Percentiles rank a stretch among this genome's conserved stretches.
These are phyloP conservation scores for Orthonychiurus folsomi DNA, from an alignment of 2,888 invertebrate genomes.

Conservation along the genomic window DNA sequence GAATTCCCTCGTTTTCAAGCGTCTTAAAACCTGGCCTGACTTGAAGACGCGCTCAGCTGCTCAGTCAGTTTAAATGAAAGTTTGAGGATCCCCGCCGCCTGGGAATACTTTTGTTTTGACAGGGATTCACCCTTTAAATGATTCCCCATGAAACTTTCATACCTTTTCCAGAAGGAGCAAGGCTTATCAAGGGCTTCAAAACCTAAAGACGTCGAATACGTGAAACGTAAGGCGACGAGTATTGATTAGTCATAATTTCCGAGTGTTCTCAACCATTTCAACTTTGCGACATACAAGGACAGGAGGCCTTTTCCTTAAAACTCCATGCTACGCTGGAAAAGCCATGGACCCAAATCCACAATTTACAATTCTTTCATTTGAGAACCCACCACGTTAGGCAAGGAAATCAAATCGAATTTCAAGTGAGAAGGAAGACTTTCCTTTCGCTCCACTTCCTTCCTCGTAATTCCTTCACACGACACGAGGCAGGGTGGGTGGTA, in stretches of 20 bases:
- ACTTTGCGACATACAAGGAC: too few species aligned
- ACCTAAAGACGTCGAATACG: too few species aligned
- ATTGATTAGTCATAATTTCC: conserved; percentile 1
- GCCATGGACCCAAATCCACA: background rate
- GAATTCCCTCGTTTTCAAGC: too few species aligned
- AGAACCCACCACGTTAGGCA: too few species aligned
- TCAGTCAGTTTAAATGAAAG: background rate
- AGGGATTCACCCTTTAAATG: background rate
- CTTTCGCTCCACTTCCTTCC: too few species aligned
- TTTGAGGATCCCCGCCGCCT: background rate
- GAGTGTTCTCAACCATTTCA: background rate
- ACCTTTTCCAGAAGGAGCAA: background rate
- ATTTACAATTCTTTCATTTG: background rate
- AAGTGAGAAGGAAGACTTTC: too few species aligned
- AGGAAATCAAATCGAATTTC: background rate
- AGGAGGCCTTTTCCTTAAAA: background rate
- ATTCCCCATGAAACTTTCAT: background rate
- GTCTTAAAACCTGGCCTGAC: too few species aligned
- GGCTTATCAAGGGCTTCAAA: background rate
- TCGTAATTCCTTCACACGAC: too few species aligned
- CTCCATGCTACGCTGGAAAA: too few species aligned
- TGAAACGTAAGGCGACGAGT: too few species aligned
- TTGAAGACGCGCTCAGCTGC: too few species aligned
- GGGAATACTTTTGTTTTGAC: background rate
- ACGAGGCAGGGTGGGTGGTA: too few species aligned